phyloP scores from a whole-genome alignment of 2,888 invertebrate genomes.

The Reticulitermes lucifugus region DNA sequence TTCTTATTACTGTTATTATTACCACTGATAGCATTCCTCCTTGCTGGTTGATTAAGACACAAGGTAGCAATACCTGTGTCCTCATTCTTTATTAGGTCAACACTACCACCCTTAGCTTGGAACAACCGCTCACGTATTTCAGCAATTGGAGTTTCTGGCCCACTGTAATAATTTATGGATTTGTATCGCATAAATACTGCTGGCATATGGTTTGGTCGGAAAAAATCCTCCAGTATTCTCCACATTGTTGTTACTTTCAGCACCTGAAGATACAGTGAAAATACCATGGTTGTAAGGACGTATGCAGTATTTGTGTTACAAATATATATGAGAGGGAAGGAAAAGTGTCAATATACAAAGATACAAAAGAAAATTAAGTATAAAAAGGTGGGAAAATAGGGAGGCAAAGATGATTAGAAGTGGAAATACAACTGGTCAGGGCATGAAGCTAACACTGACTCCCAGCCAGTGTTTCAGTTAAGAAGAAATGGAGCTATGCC shows the following conservation, averaged over 20 bases:
- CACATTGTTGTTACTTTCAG: neutral
- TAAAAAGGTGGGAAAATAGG: too few relatives aligned
- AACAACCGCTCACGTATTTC: conserved; percentile 54
- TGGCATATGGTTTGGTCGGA: neutral
- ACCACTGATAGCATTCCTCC: conserved; percentile 66
- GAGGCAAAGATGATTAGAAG: too few relatives aligned
- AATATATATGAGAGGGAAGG: too few relatives aligned
- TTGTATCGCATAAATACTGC: neutral
- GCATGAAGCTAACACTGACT: too few relatives aligned
- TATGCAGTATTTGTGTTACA: too few relatives aligned
- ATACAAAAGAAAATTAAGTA: too few relatives aligned
- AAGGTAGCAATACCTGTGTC: conserved; percentile 63
- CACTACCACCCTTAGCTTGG: conserved; percentile 57
- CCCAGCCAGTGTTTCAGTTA: too few relatives aligned
- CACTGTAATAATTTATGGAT: conserved; percentile 26
- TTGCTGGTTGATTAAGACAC: conserved; percentile 61
- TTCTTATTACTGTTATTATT: neutral
- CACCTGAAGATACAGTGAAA: neutral
- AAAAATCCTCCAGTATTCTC: neutral
- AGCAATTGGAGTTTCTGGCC: conserved; percentile 44
- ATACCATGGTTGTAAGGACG: too few relatives aligned
- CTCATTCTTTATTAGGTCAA: conserved; percentile 61
- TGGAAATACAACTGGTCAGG: too few relatives aligned
- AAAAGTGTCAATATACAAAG: too few relatives aligned
- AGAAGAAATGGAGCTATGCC: too few relatives aligned